Evolutionary conservation across 2,113 vertebrate genomes (phyloP).

Genomic region (Empidonax alnorum): DNA sequence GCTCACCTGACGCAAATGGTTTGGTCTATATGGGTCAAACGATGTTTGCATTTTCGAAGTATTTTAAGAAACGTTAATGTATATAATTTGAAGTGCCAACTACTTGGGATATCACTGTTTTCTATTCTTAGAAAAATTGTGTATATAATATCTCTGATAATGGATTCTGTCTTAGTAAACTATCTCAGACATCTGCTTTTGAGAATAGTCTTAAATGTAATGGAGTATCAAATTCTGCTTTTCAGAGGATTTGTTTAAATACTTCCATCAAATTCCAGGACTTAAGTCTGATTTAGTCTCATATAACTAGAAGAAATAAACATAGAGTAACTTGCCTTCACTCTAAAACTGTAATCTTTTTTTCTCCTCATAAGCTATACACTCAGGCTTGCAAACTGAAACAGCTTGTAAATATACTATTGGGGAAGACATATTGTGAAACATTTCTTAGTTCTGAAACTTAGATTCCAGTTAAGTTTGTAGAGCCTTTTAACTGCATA

Average conservation of each 20-base stretch:
- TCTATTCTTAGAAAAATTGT: not conserved
- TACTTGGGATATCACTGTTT: not conserved
- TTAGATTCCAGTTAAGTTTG: not conserved
- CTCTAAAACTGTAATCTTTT: not conserved
- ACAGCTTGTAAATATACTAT: not conserved
- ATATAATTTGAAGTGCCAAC: not conserved
- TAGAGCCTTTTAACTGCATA: not conserved
- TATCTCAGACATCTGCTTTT: not conserved
- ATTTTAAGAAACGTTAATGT: not conserved
- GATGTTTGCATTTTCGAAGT: not conserved
- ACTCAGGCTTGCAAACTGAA: not conserved
- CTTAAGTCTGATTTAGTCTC: not conserved
- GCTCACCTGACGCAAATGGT: not conserved
- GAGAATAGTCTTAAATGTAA: not conserved
- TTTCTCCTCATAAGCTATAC: not conserved
- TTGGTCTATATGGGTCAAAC: not conserved
- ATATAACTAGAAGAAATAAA: not conserved
- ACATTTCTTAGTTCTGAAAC: not conserved
- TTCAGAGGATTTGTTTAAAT: not conserved
- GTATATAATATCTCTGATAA: not conserved
- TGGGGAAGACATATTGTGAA: not conserved
- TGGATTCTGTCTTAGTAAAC: not conserved
- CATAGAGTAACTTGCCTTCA: not conserved
- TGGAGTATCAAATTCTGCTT: not conserved
- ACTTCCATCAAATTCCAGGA: not conserved